Conservation (phyloP, 1,140 invertebrate species). For the Dinoponera quadriceps region DNA sequence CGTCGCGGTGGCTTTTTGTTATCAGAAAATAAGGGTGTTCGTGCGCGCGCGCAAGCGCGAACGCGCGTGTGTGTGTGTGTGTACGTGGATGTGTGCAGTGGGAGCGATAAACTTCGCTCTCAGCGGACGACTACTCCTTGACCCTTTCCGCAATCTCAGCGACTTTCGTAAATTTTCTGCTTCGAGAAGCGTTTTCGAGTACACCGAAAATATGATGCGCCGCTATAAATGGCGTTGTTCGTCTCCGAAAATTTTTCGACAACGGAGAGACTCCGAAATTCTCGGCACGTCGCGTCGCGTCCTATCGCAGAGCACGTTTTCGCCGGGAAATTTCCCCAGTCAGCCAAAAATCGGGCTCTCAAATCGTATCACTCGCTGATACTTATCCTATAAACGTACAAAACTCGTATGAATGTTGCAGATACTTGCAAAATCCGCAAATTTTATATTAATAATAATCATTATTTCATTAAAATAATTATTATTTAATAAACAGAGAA, state of each 20-base stretch:
- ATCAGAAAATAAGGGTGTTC: conserved; percentile 19
- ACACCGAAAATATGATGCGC: conserved; percentile 44
- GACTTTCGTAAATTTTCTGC: conserved; percentile 51
- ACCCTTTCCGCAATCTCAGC: conserved; percentile 51
- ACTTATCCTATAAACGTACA: too few relatives aligned
- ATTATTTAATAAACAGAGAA: too few relatives aligned
- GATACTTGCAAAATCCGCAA: neutral
- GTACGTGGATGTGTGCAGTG: neutral
- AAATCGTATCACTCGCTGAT: too few relatives aligned
- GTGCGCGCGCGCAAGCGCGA: too few relatives aligned
- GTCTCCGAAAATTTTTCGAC: neutral
- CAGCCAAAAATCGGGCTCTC: too few relatives aligned
- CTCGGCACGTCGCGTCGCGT: neutral
- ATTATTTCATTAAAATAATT: too few relatives aligned
- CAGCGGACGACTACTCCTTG: conserved; percentile 47
- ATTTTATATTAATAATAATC: neutral
- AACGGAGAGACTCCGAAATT: neutral
- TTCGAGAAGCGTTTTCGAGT: conserved; percentile 48
- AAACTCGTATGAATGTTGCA: too few relatives aligned
- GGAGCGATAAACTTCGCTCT: conserved; percentile 47
- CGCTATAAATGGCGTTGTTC: conserved; percentile 19
- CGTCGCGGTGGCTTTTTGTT: conserved; percentile 23
- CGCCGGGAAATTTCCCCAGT: neutral
- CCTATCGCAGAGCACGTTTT: neutral
- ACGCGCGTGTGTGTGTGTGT: too few relatives aligned